These are phyloP conservation scores for Drosophila biarmipes DNA, from an alignment of 1,140 invertebrate species.

Conservation along the genomic window DNA sequence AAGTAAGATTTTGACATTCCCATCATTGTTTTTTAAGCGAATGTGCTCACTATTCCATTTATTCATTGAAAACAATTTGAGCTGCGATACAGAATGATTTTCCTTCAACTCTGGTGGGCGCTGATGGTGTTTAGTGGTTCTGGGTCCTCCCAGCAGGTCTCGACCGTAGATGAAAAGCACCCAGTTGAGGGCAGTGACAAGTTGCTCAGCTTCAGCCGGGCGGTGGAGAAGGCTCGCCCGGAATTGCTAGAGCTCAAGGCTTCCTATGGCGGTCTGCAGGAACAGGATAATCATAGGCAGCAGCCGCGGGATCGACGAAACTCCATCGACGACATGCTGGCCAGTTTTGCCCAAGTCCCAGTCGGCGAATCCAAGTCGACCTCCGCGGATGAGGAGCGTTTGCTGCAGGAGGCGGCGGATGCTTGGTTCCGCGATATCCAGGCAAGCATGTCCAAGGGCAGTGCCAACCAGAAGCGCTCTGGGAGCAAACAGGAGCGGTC, in stretches of 20 bases:
- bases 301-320: conserved; percentile 39
- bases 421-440: conserved; percentile 58
- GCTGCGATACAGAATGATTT: conserved; percentile 34
- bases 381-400: neutral
- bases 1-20: no score
- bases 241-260: conserved; percentile 47
- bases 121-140: conserved; percentile 44
- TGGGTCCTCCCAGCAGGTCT: neutral
- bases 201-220: conserved; percentile 38
- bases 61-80: neutral
- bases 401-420: conserved; percentile 43
- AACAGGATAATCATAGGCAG: neutral
- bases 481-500: neutral
- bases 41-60: neutral
- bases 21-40: neutral
- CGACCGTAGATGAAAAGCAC: neutral
- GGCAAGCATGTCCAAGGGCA: conserved; percentile 4
- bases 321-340: conserved; percentile 61
- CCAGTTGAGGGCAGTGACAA: conserved; percentile 7
- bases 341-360: conserved; percentile 41
- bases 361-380: neutral
- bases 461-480: neutral
- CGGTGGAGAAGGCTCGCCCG: conserved; percentile 40
- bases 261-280: conserved; percentile 25
- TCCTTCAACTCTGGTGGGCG: conserved; percentile 60